These are phyloP conservation scores for Ramphastos sulfuratus DNA, from an alignment of 2,113 vertebrate genomes.

Conservation along the genomic window DNA sequence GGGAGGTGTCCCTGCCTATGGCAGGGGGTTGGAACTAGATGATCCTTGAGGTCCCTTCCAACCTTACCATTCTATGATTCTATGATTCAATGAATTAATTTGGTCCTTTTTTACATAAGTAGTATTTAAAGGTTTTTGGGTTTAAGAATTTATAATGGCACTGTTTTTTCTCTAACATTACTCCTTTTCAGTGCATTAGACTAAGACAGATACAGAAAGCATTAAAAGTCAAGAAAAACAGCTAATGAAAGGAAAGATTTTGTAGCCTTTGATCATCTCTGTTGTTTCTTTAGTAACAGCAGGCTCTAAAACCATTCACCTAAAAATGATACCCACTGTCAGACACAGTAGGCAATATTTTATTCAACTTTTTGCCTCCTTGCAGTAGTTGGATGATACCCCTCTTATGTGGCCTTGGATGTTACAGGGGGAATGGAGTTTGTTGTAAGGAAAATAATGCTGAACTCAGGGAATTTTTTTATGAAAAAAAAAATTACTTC, in stretches of 20 bases:
- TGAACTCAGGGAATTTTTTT: not conserved
- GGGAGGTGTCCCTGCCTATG: too few relatives aligned
- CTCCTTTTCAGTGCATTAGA: conserved; percentile 17
- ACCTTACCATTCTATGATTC: too few relatives aligned
- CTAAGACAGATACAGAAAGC: conserved; percentile 2
- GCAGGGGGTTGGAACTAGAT: too few relatives aligned
- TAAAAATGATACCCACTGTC: not conserved
- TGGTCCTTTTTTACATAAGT: conserved; percentile 14
- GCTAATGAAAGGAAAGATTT: not conserved
- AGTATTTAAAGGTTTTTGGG: not conserved
- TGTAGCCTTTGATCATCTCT: not conserved
- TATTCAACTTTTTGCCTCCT: not conserved
- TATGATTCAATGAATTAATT: not conserved
- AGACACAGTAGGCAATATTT: not conserved
- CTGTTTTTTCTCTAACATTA: conserved; percentile 8
- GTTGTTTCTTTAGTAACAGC: not conserved
- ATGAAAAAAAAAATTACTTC: not conserved
- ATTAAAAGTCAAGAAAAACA: conserved; percentile 42
- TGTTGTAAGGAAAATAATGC: not conserved
- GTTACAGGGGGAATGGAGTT: not conserved
- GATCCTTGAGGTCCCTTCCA: too few relatives aligned
- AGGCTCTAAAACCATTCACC: not conserved
- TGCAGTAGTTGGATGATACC: not conserved
- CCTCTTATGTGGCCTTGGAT: not conserved
- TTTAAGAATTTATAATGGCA: conserved; percentile 22